These are phyloP conservation scores for Trematomus loennbergii DNA, from an alignment of 2,113 vertebrate genomes.

Conservation along the genomic window DNA sequence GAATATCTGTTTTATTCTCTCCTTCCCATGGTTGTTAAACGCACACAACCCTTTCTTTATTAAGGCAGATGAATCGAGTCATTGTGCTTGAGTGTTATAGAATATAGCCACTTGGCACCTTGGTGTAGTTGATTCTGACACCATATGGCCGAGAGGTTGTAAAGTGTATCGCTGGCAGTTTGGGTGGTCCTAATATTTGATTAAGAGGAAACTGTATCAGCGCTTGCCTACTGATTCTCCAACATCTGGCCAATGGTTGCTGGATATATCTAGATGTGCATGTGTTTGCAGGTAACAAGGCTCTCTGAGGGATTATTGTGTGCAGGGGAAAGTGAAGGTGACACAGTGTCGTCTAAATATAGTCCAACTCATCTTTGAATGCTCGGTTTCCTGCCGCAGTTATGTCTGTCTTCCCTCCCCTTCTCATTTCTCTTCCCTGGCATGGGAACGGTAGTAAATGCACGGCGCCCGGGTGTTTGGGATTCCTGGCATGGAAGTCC, in stretches of 20 bases:
- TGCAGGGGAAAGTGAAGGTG: conserved; percentile 55
- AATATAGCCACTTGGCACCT: conserved; percentile 62
- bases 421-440: conserved; percentile 29
- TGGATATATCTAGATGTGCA: conserved; percentile 25
- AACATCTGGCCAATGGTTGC: conserved; percentile 47
- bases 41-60: conserved; percentile 58
- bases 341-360: conserved; percentile 62
- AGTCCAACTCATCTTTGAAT: conserved; percentile 38
- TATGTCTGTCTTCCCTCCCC: conserved; percentile 14
- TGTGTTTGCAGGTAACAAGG: conserved; percentile 39
- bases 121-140: conserved; percentile 40
- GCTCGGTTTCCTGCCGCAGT: conserved; percentile 34
- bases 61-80: conserved; percentile 56
- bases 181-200: conserved; percentile 73
- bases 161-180: conserved; percentile 56
- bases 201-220: conserved; percentile 38
- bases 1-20: conserved; percentile 63
- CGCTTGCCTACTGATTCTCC: conserved; percentile 18
- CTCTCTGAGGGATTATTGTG: conserved; percentile 24
- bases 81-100: conserved; percentile 62
- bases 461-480: conserved; percentile 46
- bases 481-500: conserved; percentile 58
- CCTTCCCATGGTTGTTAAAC: conserved; percentile 42
- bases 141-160: conserved; percentile 65
- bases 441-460: conserved; percentile 40